Percentiles rank a stretch among this genome's conserved stretches.
Evolutionary conservation across 2,797 vertebrate genomes (phyloP).

Genomic region (Echiichthys vipera): DNA sequence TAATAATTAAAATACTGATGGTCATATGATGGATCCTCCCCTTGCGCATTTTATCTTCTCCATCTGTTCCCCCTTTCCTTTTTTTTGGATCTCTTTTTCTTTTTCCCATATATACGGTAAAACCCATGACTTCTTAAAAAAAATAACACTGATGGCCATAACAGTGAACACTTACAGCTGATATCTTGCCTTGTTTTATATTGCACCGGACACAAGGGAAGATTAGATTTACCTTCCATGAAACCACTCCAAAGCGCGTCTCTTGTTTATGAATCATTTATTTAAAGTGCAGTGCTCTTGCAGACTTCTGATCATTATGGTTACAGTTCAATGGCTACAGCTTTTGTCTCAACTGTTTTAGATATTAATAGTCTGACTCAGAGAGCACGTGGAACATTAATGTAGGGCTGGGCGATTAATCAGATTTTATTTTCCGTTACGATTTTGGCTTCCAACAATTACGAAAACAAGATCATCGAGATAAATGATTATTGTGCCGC

Average conservation of each 20-base stretch:
- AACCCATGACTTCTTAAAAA: no score
- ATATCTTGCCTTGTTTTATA: not conserved
- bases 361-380: constrained; percentile 18
- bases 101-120: no score
- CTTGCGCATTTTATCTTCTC: no score
- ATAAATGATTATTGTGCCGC: no score
- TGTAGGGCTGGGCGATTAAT: no score
- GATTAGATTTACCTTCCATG: not conserved
- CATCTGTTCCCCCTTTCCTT: no score
- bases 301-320: constrained; percentile 3
- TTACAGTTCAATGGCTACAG: not conserved
- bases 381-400: constrained; percentile 10
- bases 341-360: not conserved
- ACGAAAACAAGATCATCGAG: no score
- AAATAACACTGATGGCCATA: not conserved
- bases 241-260: constrained; percentile 3
- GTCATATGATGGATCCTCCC: no score
- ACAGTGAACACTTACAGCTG: not conserved
- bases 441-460: no score
- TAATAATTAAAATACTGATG: no score
- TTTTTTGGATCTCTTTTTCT: no score
- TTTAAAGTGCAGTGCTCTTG: constrained; percentile 1
- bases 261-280: constrained; percentile 13
- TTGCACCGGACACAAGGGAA: not conserved
- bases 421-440: no score